A percentile compares a stretch with the other conserved stretches of the same genome.
These are phyloP conservation scores for Heliothis peltigera DNA, from an alignment of 2,888 invertebrate genomes.

Conservation along the genomic window DNA sequence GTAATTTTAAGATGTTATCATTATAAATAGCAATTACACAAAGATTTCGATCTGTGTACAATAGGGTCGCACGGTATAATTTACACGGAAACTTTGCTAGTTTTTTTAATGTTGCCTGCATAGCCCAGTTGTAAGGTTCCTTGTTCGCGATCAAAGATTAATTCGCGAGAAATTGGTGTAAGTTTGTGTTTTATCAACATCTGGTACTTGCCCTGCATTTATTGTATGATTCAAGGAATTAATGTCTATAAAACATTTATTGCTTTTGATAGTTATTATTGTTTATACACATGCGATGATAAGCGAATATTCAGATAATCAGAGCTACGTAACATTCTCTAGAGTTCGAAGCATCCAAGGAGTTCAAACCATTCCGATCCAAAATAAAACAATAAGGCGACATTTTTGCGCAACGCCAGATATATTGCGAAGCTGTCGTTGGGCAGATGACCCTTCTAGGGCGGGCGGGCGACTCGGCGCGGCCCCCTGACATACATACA, in stretches of 20 bases:
- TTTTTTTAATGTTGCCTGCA: conserved; percentile 44
- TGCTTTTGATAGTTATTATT: conserved; percentile 11
- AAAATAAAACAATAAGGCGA: background rate
- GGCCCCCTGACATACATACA: conserved; percentile 89
- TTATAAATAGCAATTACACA: conserved; percentile 46
- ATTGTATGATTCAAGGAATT: conserved; percentile 32
- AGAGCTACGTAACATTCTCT: background rate
- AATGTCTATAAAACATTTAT: conserved; percentile 23
- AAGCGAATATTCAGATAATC: background rate
- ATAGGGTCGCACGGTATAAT: conserved; percentile 58
- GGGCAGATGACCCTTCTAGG: conserved; percentile 85
- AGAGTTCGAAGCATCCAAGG: background rate
- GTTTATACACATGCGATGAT: background rate
- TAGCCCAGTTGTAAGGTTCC: conserved; percentile 41
- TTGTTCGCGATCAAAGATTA: conserved; percentile 50
- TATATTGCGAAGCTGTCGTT: conserved; percentile 57
- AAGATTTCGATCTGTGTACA: conserved; percentile 56
- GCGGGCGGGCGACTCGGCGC: conserved; percentile 76
- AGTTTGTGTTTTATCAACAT: conserved; percentile 25
- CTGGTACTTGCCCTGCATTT: conserved; percentile 12
- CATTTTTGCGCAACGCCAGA: conserved; percentile 38
- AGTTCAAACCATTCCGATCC: background rate
- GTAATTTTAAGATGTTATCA: conserved; percentile 51
- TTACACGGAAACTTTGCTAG: conserved; percentile 33
- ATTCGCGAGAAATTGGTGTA: conserved; percentile 27